A percentile compares a stretch with the other conserved stretches of the same genome.
Evolutionary conservation across 1,140 invertebrate species (phyloP).

Genomic region (Protaetia brevitarsis): DNA sequence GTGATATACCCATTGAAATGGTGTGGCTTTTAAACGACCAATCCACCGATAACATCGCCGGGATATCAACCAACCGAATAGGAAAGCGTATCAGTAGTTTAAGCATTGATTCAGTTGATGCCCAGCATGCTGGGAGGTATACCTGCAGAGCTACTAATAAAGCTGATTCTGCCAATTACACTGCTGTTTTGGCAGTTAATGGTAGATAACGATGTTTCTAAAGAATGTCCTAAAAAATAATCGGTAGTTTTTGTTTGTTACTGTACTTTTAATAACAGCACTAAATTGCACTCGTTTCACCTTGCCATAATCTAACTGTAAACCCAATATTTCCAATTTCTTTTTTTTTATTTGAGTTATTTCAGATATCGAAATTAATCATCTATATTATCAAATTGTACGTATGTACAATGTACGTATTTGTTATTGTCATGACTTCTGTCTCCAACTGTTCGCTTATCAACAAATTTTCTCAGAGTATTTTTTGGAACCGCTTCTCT

Average conservation of each 20-base stretch:
- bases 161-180: conserved; percentile 68
- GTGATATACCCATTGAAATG: conserved; percentile 72
- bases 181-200: conserved; percentile 69
- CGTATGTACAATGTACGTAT: no score
- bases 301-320: no score
- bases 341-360: no score
- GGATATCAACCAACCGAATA: conserved; percentile 69
- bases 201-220: conserved; percentile 51
- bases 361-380: no score
- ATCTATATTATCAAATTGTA: no score
- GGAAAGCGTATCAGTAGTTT: conserved; percentile 74
- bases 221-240: background rate
- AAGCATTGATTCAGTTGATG: conserved; percentile 73
- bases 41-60: conserved; percentile 59
- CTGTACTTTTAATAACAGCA: background rate
- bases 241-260: background rate
- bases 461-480: no score
- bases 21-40: conserved; percentile 74
- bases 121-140: conserved; percentile 74
- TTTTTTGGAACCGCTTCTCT: no score
- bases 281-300: background rate
- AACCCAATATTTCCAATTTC: no score
- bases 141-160: conserved; percentile 74
- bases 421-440: no score
- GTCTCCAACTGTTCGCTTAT: no score